Conservation (phyloP, 1,140 invertebrate species). For the Pseudomyrmex flavicornis region DNA sequence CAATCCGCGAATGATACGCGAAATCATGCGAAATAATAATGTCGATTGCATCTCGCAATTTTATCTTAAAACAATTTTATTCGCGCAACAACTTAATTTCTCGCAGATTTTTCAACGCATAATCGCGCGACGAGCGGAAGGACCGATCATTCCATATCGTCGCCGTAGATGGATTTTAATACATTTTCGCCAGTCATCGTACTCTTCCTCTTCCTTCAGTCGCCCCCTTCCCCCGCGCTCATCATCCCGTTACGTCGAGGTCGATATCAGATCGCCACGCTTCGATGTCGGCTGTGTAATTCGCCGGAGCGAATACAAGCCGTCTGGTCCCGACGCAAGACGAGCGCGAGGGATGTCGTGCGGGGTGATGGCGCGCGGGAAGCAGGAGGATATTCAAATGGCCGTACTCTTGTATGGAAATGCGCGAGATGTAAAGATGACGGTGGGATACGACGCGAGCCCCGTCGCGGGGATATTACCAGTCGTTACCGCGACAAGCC, state of each 20-base stretch:
- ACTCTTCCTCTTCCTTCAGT: conserved; percentile 14
- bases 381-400: conserved; percentile 69
- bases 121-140: conserved; percentile 31
- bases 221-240: background rate
- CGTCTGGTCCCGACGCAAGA: conserved; percentile 63
- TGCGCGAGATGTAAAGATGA: conserved; percentile 76
- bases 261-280: conserved; percentile 73
- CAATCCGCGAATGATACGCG: too few species aligned
- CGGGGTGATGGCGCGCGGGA: background rate
- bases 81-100: background rate
- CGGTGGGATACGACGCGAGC: conserved; percentile 72
- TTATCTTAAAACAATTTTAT: background rate
- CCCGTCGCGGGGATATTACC: conserved; percentile 75
- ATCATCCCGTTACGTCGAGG: conserved; percentile 67
- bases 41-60: background rate
- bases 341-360: conserved; percentile 28
- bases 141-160: conserved; percentile 56
- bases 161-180: conserved; percentile 62
- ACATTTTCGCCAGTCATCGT: conserved; percentile 70
- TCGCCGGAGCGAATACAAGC: conserved; percentile 70
- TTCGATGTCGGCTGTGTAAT: conserved; percentile 72
- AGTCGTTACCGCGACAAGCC: conserved; percentile 75
- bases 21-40: too few species aligned
- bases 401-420: conserved; percentile 77
- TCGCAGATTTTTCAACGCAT: background rate